These are phyloP conservation scores for Syngnathus floridae DNA, from an alignment of 2,113 vertebrate species.

Conservation along the genomic window DNA sequence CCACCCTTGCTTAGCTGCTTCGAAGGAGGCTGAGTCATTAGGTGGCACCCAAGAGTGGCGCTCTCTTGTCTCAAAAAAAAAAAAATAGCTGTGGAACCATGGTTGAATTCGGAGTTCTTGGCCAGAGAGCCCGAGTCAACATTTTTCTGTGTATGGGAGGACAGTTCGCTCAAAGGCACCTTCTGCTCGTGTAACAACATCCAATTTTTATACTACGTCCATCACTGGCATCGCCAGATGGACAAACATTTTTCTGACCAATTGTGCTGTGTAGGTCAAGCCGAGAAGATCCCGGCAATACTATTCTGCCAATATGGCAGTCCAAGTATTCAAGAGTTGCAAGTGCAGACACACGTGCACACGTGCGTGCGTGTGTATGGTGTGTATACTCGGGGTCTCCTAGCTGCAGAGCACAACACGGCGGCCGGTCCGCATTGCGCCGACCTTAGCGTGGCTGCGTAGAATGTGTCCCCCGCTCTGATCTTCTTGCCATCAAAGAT, in stretches of 20 bases:
- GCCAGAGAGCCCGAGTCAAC: constrained; percentile 2
- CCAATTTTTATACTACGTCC: too few relatives aligned
- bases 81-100: constrained; percentile 27
- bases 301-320: neutral
- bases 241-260: too few relatives aligned
- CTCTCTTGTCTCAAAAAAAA: constrained; percentile 71
- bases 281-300: neutral
- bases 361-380: constrained; percentile 25
- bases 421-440: constrained; percentile 43
- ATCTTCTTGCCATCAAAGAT: constrained; percentile 66
- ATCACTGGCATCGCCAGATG: too few relatives aligned
- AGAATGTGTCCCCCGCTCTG: constrained; percentile 64
- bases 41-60: constrained; percentile 43
- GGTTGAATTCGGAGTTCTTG: constrained; percentile 30
- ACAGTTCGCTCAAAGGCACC: too few relatives aligned
- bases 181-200: too few relatives aligned
- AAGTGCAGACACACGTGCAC: constrained; percentile 15
- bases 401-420: constrained; percentile 69
- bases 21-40: constrained; percentile 43
- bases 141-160: neutral
- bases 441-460: constrained; percentile 58
- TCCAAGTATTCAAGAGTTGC: neutral
- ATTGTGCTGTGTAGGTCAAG: too few relatives aligned
- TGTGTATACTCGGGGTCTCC: constrained; percentile 58
- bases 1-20: constrained; percentile 2